Conservation (phyloP, 2,113 vertebrate genomes). For the Etheostoma spectabile region DNA sequence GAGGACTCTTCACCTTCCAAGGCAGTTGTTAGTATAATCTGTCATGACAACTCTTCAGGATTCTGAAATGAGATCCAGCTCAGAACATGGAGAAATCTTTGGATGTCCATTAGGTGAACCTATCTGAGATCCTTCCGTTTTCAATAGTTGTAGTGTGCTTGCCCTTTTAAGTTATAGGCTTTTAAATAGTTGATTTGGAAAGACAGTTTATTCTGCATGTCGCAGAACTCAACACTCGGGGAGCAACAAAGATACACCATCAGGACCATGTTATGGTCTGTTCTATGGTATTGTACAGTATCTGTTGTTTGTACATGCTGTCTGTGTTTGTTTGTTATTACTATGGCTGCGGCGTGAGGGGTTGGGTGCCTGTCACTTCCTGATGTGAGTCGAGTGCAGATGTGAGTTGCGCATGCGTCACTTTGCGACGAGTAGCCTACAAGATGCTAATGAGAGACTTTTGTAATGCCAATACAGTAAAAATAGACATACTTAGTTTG, state of each 20-base stretch:
- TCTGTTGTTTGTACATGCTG: no score
- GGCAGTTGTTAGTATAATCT: conserved; percentile 3
- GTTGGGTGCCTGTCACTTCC: no score
- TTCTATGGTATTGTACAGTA: no score
- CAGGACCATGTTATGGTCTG: no score
- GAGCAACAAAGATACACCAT: not conserved
- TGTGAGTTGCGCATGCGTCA: no score
- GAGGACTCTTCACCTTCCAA: not conserved
- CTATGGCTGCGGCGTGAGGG: no score
- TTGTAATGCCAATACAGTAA: no score
- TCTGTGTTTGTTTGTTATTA: no score
- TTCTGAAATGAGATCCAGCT: not conserved
- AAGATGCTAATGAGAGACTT: no score
- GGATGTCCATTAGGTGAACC: not conserved
- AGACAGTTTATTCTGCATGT: not conserved
- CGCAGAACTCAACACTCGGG: not conserved
- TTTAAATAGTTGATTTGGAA: not conserved
- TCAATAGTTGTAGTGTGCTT: not conserved
- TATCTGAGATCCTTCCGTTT: not conserved
- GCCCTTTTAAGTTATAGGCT: not conserved
- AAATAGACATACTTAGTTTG: no score
- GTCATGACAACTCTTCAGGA: not conserved
- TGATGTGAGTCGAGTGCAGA: no score
- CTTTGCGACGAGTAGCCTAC: no score
- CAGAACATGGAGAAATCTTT: not conserved